Evolutionary conservation across 1,140 invertebrate species (phyloP).

Genomic region (Drosophila murphyi): DNA sequence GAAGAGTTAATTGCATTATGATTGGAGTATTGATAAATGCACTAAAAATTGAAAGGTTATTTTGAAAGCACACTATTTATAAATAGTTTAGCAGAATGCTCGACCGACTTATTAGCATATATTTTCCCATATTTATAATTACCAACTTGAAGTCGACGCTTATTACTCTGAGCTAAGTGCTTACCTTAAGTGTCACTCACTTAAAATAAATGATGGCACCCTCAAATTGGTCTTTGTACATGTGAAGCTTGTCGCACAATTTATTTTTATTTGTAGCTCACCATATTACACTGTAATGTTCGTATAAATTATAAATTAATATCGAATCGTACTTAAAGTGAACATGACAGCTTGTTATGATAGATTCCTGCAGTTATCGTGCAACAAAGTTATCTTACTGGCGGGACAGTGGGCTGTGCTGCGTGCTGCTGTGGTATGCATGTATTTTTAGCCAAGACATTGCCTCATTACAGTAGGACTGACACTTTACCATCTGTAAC

Average conservation of each 20-base stretch:
- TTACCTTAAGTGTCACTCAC: too few species aligned
- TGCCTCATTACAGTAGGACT: slow-evolving; percentile 73
- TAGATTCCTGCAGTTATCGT: not conserved
- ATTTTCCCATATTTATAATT: too few species aligned
- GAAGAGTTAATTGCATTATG: too few species aligned
- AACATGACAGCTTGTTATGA: slow-evolving; percentile 32
- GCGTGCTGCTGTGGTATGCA: slow-evolving; percentile 3
- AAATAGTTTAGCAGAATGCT: too few species aligned
- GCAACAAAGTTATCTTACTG: slow-evolving; percentile 29
- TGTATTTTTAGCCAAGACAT: slow-evolving; percentile 65
- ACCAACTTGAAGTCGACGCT: too few species aligned
- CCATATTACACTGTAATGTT: not conserved
- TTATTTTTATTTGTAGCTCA: not conserved
- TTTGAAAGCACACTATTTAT: too few species aligned
- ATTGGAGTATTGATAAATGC: too few species aligned
- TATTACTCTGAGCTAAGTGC: too few species aligned
- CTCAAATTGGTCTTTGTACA: too few species aligned
- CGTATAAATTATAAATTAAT: slow-evolving; percentile 17
- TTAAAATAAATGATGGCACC: too few species aligned
- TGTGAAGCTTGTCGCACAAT: not conserved
- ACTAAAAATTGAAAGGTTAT: too few species aligned
- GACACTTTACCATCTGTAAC: slow-evolving; percentile 63
- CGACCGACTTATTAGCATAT: too few species aligned
- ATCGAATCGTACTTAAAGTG: slow-evolving; percentile 4
- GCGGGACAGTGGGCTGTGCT: not conserved